These are phyloP conservation scores for Aphyosemion australe DNA, from an alignment of 2,113 vertebrate genomes.

Conservation along the genomic window DNA sequence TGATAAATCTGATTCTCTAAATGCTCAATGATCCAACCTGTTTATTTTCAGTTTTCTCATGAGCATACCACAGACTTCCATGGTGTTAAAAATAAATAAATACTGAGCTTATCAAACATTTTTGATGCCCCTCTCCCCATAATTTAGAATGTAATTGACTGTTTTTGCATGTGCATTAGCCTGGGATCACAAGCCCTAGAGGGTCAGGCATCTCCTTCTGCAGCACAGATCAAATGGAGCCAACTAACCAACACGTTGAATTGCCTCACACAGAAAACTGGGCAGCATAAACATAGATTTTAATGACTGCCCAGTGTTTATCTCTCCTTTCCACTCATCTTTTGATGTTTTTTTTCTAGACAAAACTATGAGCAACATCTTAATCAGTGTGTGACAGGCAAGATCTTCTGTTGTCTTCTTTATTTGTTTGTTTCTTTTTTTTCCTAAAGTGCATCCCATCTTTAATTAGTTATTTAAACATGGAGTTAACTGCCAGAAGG, in stretches of 20 bases:
- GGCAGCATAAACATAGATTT: conserved; percentile 81
- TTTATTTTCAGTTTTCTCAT: conserved; percentile 48
- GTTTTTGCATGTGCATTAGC: conserved; percentile 76
- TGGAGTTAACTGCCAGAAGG: conserved; percentile 26
- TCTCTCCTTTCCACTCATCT: conserved; percentile 72
- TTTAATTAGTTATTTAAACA: conserved; percentile 64
- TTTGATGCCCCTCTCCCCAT: conserved; percentile 60
- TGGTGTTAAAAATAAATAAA: conserved; percentile 25
- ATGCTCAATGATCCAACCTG: conserved; percentile 43
- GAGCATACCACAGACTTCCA: conserved; percentile 43
- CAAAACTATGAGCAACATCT: conserved; percentile 71
- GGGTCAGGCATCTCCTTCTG: conserved; percentile 74
- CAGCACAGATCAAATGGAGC: conserved; percentile 78
- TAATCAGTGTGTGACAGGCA: conserved; percentile 62
- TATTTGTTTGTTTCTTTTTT: conserved; percentile 53
- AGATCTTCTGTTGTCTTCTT: conserved; percentile 38
- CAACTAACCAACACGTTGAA: conserved; percentile 71
- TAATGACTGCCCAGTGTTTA: conserved; percentile 77
- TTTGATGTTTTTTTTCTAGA: conserved; percentile 72
- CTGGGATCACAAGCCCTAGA: conserved; percentile 74
- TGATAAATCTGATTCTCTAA: conserved; percentile 39
- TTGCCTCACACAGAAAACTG: conserved; percentile 74
- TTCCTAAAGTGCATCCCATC: conserved; percentile 35
- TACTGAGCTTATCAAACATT: conserved; percentile 63
- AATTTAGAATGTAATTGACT: conserved; percentile 79